A percentile compares a stretch with the other conserved stretches of the same genome.
phyloP scores from a whole-genome alignment of 2,113 vertebrate species.

The Garra rufa region DNA sequence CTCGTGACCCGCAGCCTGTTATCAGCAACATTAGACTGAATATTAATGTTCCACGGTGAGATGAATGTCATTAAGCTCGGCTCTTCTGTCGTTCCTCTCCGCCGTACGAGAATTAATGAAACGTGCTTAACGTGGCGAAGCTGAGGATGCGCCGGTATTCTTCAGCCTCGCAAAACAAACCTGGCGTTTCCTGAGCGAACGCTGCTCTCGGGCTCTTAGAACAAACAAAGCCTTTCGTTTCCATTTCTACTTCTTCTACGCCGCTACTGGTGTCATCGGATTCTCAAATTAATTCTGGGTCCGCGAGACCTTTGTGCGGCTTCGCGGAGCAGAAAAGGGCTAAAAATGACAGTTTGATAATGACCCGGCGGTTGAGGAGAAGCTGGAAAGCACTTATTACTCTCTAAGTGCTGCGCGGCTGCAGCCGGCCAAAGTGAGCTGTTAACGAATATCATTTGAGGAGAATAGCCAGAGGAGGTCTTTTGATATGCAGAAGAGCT shows the following conservation, averaged over 20 bases:
- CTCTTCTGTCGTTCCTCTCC: slow-evolving; percentile 88
- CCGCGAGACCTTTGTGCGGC: slow-evolving; percentile 88
- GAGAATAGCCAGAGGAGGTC: slow-evolving; percentile 97
- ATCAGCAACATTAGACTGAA: slow-evolving; percentile 99
- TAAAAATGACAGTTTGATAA: slow-evolving; percentile 93
- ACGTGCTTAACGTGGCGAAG: slow-evolving; percentile 77
- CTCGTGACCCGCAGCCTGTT: slow-evolving; percentile 90
- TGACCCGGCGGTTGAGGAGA: slow-evolving; percentile 94
- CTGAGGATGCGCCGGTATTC: not conserved
- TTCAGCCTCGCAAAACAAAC: slow-evolving; percentile 64
- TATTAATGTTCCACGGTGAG: slow-evolving; percentile 96
- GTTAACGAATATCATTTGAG: slow-evolving; percentile 99
- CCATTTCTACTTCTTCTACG: slow-evolving; percentile 5
- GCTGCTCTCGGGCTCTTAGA: slow-evolving; percentile 66
- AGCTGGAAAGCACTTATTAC: slow-evolving; percentile 95
- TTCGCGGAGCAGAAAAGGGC: slow-evolving; percentile 72
- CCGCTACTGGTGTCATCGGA: slow-evolving; percentile 32
- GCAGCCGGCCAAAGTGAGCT: slow-evolving; percentile 98
- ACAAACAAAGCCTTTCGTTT: slow-evolving; percentile 85
- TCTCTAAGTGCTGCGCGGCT: slow-evolving; percentile 93
- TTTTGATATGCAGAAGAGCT: slow-evolving; percentile 99
- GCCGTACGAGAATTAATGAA: slow-evolving; percentile 97
- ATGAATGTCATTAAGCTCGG: slow-evolving; percentile 96
- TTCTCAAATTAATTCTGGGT: slow-evolving; percentile 85
- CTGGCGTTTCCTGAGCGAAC: slow-evolving; percentile 58